A percentile compares a stretch with the other conserved stretches of the same genome.
phyloP scores from a whole-genome alignment of 2,797 vertebrate genomes.

The Coracias cyanogaster region DNA sequence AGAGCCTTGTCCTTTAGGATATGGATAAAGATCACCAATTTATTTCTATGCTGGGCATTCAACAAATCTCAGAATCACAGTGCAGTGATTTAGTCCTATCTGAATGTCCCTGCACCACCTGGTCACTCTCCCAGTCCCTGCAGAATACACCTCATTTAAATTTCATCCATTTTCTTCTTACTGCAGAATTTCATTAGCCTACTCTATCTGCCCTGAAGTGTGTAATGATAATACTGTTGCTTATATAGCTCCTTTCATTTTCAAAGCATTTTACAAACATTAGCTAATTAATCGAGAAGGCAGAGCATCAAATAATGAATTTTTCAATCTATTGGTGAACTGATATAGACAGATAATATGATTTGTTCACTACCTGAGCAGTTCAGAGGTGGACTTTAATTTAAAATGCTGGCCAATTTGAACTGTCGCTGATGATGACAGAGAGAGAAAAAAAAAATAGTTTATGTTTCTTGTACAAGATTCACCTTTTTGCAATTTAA shows the following conservation, averaged over 20 bases:
- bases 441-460: background rate
- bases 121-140: background rate
- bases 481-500: background rate
- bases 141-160: constrained; percentile 34
- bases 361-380: constrained; percentile 29
- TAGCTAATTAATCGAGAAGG: constrained; percentile 59
- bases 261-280: constrained; percentile 55
- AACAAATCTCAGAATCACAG: constrained; percentile 4
- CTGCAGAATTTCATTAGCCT: constrained; percentile 32
- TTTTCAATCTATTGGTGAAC: constrained; percentile 8
- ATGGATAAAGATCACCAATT: constrained; percentile 34
- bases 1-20: background rate
- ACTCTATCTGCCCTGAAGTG: constrained; percentile 26
- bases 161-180: constrained; percentile 27
- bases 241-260: constrained; percentile 24
- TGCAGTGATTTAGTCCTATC: background rate
- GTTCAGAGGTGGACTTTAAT: constrained; percentile 28
- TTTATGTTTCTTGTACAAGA: constrained; percentile 1
- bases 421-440: background rate
- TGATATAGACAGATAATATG: constrained; percentile 15
- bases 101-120: background rate
- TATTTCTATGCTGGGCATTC: background rate
- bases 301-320: constrained; percentile 26
- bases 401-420: constrained; percentile 18
- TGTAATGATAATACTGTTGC: constrained; percentile 3